phyloP scores from a whole-genome alignment of 2,113 vertebrate genomes.

The Stigmatopora argus region DNA sequence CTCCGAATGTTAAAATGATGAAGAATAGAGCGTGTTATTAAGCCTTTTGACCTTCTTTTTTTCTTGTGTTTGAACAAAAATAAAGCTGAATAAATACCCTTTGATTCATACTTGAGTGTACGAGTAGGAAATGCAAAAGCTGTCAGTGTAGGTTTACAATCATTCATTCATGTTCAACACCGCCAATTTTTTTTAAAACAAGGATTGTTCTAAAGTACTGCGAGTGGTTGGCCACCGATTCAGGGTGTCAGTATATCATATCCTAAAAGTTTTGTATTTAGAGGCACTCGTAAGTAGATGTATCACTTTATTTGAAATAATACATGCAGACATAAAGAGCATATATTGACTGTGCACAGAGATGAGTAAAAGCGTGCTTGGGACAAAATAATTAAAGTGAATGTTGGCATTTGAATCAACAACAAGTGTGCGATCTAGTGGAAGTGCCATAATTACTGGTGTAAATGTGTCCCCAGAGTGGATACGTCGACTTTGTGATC shows the following conservation, averaged over 20 bases:
- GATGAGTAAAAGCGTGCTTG: background rate
- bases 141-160: constrained; percentile 14
- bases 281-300: too few relatives aligned
- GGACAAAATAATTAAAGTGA: too few relatives aligned
- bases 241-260: too few relatives aligned
- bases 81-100: constrained; percentile 40
- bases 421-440: background rate
- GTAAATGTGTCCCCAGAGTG: background rate
- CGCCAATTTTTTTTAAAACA: too few relatives aligned
- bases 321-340: too few relatives aligned
- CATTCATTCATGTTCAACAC: background rate
- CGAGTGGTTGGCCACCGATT: too few relatives aligned
- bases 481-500: constrained; percentile 1
- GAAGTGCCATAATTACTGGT: background rate
- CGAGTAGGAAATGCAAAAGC: constrained; percentile 23
- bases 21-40: constrained; percentile 50
- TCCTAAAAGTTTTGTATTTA: too few relatives aligned
- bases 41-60: constrained; percentile 25
- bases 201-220: too few relatives aligned
- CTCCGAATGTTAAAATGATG: constrained; percentile 54
- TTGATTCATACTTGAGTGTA: constrained; percentile 46
- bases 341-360: too few relatives aligned
- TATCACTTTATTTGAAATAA: too few relatives aligned
- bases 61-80: constrained; percentile 52
- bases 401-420: background rate